Evolutionary conservation across 2,797 vertebrate species (phyloP), one percentile per base, ranked within the genome.

Genomic region (Odontamblyopus lacepedii): DNA sequence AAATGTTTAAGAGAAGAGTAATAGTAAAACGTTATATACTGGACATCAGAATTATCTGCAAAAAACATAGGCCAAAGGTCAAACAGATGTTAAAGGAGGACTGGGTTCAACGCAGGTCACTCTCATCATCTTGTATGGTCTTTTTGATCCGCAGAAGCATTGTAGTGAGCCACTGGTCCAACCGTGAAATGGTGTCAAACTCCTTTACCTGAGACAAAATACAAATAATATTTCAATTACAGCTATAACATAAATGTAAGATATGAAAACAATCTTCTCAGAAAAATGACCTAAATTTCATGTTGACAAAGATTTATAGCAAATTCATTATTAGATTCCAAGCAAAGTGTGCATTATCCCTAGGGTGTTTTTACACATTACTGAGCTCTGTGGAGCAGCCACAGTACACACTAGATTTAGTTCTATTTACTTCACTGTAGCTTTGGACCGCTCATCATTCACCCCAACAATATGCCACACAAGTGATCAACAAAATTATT

Each of bases 141-240:
- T 97, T 98, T 94, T 98, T 98, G 85, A 97, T 95, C 64, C 96
- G 95, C 15, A 98, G 93, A 8, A 98, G 93, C 95, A 97, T 97
- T 71, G 96, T 96, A 74, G 97, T 98, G 65, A 98, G 94, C 97
- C 97, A 98, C 91, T 97, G 96, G 88, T 98, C 96, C 92, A 98
- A 81, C 65, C 96, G 88, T 0, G 97, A 97, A 80, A 98, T 96
- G 48, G 94, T 93, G 83, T 98, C 97, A 0, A 90, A 98, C n/a
- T 98, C 93, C 77, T 95, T 95, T 75, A 95, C 93, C 94, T 94
- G 79, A 63, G 15, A 71, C 6, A 41, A 38, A 56, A n/a, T 38
- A 63, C 15, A 63, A 2, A 35, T 35, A 35, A 63, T 35, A 63
- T 38, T 63, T 63, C 32, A 63, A 63, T 7, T 4, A 63, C 2